phyloP scores from a whole-genome alignment of 2,888 invertebrate species.

The Drosophila mercatorum region DNA sequence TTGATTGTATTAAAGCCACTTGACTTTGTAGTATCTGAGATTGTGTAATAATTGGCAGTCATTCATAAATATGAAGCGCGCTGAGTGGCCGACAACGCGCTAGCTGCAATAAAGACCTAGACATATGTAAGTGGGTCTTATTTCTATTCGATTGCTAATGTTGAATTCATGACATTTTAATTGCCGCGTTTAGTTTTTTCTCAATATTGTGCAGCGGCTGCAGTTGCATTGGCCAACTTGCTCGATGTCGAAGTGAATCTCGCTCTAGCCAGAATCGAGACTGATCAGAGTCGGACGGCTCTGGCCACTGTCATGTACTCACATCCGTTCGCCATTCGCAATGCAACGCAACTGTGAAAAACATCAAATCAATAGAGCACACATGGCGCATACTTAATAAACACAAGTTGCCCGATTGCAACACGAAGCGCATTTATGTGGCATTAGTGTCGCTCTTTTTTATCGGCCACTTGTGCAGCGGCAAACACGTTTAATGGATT shows the following conservation, averaged over 20 bases:
- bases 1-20: background rate
- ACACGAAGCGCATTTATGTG: slow-evolving; percentile 65
- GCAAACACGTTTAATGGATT: slow-evolving; percentile 37
- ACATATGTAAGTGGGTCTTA: slow-evolving; percentile 37
- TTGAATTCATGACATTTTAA: slow-evolving; percentile 44
- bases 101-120: slow-evolving; percentile 20
- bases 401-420: slow-evolving; percentile 52
- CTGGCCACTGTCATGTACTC: slow-evolving; percentile 52
- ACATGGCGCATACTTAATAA: slow-evolving; percentile 68
- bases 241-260: slow-evolving; percentile 55
- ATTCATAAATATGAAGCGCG: slow-evolving; percentile 12
- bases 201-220: slow-evolving; percentile 37
- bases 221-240: slow-evolving; percentile 36
- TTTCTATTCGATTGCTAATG: slow-evolving; percentile 40
- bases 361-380: slow-evolving; percentile 49
- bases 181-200: slow-evolving; percentile 49
- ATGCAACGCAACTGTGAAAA: slow-evolving; percentile 40
- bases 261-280: slow-evolving; percentile 18
- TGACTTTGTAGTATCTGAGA: background rate
- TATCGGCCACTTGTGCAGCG: slow-evolving; percentile 51
- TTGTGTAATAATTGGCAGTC: background rate
- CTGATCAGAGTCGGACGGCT: slow-evolving; percentile 28
- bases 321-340: slow-evolving; percentile 56
- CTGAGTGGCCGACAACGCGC: slow-evolving; percentile 1
- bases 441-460: slow-evolving; percentile 65